A percentile compares a stretch with the other conserved stretches of the same genome.
Evolutionary conservation across 1,140 invertebrate genomes (phyloP).

Genomic region (Pseudoatta argentina): DNA sequence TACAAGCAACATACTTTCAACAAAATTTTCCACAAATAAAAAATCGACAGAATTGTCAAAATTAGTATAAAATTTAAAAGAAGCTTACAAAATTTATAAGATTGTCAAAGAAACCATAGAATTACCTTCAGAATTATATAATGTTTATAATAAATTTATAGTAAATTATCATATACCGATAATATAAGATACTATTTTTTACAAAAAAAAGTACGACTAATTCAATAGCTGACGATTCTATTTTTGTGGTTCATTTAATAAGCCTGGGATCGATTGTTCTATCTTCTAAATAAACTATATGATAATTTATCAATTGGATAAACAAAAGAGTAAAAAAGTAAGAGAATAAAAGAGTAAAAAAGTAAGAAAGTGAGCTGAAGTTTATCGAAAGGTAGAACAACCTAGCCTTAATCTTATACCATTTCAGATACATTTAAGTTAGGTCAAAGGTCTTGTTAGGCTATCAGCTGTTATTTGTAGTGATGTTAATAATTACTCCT

Average conservation of each 20-base stretch:
- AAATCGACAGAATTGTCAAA: neutral
- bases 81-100: neutral
- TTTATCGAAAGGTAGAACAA: too few relatives aligned
- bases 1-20: slow-evolving; percentile 73
- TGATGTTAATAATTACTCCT: slow-evolving; percentile 67
- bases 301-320: too few relatives aligned
- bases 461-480: slow-evolving; percentile 42
- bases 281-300: too few relatives aligned
- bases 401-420: neutral
- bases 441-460: slow-evolving; percentile 19
- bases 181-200: slow-evolving; percentile 25
- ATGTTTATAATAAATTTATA: neutral
- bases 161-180: neutral
- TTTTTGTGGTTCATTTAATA: slow-evolving; percentile 8
- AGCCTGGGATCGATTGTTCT: too few relatives aligned
- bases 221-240: slow-evolving; percentile 17
- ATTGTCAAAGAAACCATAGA: neutral
- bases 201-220: neutral
- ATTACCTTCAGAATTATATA: neutral
- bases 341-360: too few relatives aligned
- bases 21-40: neutral
- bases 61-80: neutral
- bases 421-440: slow-evolving; percentile 26
- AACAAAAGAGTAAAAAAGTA: too few relatives aligned
- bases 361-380: too few relatives aligned